These are phyloP conservation scores for Homarus americanus DNA, from an alignment of 1,140 invertebrate species.

Conservation along the genomic window DNA sequence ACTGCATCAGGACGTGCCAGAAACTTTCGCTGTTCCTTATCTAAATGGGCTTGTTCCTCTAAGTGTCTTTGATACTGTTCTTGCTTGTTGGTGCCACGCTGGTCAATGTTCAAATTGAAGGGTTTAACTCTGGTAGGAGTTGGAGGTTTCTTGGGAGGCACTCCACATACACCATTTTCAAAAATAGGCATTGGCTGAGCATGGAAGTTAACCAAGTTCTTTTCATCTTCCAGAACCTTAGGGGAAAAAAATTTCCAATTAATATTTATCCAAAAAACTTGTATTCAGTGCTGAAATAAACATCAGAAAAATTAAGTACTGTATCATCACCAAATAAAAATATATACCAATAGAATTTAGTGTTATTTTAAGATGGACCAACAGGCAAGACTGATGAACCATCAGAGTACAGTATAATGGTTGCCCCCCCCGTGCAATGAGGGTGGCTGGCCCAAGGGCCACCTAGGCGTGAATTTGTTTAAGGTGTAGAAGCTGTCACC, in stretches of 20 bases:
- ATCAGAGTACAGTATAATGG: too few species aligned
- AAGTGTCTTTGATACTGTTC: conserved; percentile 74
- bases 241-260: conserved; percentile 15
- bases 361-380: too few species aligned
- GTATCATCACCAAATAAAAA: too few species aligned
- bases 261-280: too few species aligned
- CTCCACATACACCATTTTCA: conserved; percentile 58
- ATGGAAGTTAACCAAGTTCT: conserved; percentile 79
- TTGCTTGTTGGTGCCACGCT: conserved; percentile 76
- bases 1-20: conserved; percentile 79
- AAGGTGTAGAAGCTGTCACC: too few species aligned
- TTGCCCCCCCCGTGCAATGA: too few species aligned
- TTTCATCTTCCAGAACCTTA: conserved; percentile 78
- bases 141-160: conserved; percentile 77
- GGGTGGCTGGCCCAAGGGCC: too few species aligned
- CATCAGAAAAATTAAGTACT: neutral
- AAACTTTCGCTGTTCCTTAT: conserved; percentile 76
- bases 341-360: too few species aligned
- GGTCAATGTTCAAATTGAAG: conserved; percentile 78
- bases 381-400: too few species aligned
- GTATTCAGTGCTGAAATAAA: too few species aligned
- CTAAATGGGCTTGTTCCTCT: conserved; percentile 73
- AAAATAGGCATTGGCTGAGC: conserved; percentile 80
- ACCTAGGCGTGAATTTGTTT: too few species aligned
- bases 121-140: conserved; percentile 77